Conservation (phyloP, 2,113 vertebrate species). For the Thamnophis sirtalis region DNA sequence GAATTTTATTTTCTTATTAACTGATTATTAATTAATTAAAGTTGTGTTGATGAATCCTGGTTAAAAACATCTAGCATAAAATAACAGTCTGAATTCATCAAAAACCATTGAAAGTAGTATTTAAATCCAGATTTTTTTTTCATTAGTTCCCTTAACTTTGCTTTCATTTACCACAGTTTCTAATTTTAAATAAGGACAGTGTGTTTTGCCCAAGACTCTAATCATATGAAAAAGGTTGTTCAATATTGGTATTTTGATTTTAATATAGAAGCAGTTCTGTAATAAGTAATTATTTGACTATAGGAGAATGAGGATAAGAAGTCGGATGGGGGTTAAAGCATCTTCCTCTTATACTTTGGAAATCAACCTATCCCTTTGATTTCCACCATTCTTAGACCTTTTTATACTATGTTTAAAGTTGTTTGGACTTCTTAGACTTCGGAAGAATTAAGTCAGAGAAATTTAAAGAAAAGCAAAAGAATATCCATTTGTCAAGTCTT, state of each 20-base stretch:
- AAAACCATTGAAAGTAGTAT: background rate
- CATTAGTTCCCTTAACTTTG: background rate
- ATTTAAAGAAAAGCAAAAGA: background rate
- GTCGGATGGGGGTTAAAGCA: background rate
- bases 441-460: background rate
- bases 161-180: background rate
- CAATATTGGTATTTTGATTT: background rate
- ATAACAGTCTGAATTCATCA: rapidly evolving
- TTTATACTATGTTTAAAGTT: background rate
- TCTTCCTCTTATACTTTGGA: background rate
- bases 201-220: background rate
- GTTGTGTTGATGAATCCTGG: background rate
- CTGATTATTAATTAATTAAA: background rate
- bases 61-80: background rate
- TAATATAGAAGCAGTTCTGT: background rate
- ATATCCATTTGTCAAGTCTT: background rate
- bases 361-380: background rate
- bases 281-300: background rate
- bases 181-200: background rate
- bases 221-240: background rate
- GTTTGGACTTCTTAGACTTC: background rate
- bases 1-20: background rate
- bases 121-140: background rate
- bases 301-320: background rate
- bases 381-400: background rate